Percentiles rank a stretch among this genome's conserved stretches.
phyloP scores from a whole-genome alignment of 2,888 invertebrate genomes.

The Napeogenes sylphis region DNA sequence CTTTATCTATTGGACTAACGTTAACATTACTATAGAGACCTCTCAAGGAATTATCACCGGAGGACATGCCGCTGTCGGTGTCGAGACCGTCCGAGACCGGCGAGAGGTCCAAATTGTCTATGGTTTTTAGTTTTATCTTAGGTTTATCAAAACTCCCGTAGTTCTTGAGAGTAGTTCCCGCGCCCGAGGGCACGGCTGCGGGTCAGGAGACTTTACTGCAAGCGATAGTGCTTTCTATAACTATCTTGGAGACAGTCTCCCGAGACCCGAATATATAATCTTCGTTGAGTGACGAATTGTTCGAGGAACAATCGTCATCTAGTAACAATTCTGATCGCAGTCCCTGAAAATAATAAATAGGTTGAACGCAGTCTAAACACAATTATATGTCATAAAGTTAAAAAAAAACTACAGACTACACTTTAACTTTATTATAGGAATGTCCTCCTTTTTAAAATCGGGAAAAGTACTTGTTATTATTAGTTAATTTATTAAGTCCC shows the following conservation, averaged over 20 bases:
- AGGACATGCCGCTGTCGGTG: constrained; percentile 69
- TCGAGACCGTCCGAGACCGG: constrained; percentile 21
- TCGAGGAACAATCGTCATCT: constrained; percentile 62
- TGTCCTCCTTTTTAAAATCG: no score
- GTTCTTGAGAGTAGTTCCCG: constrained; percentile 44
- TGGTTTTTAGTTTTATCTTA: constrained; percentile 42
- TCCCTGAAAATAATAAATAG: constrained; percentile 51
- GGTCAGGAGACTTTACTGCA: constrained; percentile 65
- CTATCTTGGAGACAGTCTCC: constrained; percentile 53
- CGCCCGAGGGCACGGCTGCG: constrained; percentile 73
- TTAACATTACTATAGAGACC: constrained; percentile 45
- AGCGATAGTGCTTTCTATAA: constrained; percentile 59
- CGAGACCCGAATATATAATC: constrained; percentile 59
- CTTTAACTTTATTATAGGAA: no score
- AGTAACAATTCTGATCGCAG: constrained; percentile 62
- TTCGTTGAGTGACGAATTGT: constrained; percentile 55
- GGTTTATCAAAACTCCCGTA: constrained; percentile 68
- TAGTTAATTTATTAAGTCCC: no score
- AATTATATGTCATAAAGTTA: no score
- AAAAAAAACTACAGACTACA: no score
- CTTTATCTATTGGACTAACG: constrained; percentile 47
- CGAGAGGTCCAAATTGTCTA: background rate
- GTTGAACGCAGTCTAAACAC: background rate
- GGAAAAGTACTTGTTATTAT: no score
- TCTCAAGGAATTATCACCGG: constrained; percentile 65